Evolutionary conservation across 2,113 vertebrate genomes (phyloP).

Genomic region (Thymallus thymallus): DNA sequence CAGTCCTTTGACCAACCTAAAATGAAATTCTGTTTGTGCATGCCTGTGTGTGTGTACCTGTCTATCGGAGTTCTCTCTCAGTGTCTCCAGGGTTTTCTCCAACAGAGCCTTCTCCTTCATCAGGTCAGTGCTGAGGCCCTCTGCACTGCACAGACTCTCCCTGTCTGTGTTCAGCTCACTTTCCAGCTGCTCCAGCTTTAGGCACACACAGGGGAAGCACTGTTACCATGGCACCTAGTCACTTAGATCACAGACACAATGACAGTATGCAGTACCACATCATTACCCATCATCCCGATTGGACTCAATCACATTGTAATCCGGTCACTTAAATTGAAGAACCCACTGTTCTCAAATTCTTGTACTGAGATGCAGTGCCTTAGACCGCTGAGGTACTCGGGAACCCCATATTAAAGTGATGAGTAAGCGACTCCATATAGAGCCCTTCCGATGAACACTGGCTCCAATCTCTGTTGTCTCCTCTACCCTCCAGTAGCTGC

Average conservation of each 20-base stretch:
- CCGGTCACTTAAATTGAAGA: background rate
- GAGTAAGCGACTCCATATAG: no score
- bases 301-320: no score
- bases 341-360: background rate
- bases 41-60: constrained; percentile 73
- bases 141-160: constrained; percentile 83
- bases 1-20: no score
- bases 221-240: background rate
- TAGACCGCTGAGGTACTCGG: no score
- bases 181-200: constrained; percentile 86
- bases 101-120: constrained; percentile 95
- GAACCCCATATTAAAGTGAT: no score
- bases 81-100: constrained; percentile 90
- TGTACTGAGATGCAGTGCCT: no score
- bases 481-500: background rate
- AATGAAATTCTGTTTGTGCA: background rate
- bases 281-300: no score
- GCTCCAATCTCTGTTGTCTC: background rate
- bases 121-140: constrained; percentile 88
- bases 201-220: constrained; percentile 23
- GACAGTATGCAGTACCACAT: background rate
- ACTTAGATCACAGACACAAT: constrained; percentile 4
- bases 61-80: constrained; percentile 92
- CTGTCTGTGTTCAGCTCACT: constrained; percentile 83
- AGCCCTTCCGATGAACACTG: no score